Base-by-base conservation (phyloP, 2,888 invertebrate genomes). In the Eupithecia vulgata region DNA sequence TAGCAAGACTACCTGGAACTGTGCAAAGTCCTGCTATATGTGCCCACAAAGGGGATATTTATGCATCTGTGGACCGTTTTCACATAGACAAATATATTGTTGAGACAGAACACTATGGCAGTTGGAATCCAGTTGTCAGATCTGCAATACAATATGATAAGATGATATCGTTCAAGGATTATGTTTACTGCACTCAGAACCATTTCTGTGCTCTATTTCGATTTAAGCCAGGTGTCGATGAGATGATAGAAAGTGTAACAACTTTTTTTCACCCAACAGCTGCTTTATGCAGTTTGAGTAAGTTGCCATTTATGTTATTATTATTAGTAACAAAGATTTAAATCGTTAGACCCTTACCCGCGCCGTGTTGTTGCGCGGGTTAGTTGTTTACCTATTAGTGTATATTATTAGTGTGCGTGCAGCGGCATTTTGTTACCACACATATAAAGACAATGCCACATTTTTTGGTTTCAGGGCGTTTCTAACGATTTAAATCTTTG, bases 21-120 rank as follows among this genome's bases (percentile, higher is more conserved):
- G 86, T 94, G 52, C 94, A 94, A 72, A 87, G 83, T 42, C 93
- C 94, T 1, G 91, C 90, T 0, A 82, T 90, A 0, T 94, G 94
- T 70, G 78, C 81, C 0, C 89, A 93, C 48, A 79, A 91, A 1
- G 84, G 86, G 42, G 69, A 72, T 1, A 82, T 93, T 0, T 94
- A 91, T 78, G 88, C 86, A 0, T 85, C 89, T 0, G 90, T 65
- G 2, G 40, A 91, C 0, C 86, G 89, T 7, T 89, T 86, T 64
- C 82, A 87, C 34, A 87, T 94, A 64, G 92, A 90, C 72, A 81
- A 82, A 69, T 92, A 90, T 76, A 86, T 86, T 76, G 86, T 87
- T 42, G 40, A 61, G 88, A 89, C 0, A 52, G 76, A 84, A 0
- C 10, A 37, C 35, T n/a, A 72, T 0, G 88, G 91, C 48, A 35